These are phyloP conservation scores for Aphidius gifuensis DNA, from an alignment of 1,140 invertebrate species.

Conservation along the genomic window DNA sequence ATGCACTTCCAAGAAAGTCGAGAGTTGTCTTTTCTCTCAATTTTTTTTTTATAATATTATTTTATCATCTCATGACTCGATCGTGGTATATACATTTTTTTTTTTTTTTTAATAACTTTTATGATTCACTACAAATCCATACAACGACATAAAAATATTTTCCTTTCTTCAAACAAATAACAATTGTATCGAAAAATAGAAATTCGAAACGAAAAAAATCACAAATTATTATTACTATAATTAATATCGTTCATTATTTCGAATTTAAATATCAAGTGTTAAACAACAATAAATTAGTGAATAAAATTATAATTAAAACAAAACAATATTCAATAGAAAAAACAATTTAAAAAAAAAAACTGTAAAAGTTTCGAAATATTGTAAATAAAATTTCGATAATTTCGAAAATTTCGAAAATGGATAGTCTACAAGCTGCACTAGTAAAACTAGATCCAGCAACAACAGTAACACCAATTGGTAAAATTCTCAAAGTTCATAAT, in stretches of 20 bases:
- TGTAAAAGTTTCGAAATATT: too few relatives aligned
- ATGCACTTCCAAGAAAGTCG: constrained; percentile 22
- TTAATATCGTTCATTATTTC: too few relatives aligned
- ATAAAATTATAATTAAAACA: too few relatives aligned
- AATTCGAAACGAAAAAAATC: too few relatives aligned
- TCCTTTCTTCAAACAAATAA: neutral
- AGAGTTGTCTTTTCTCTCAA: constrained; percentile 2
- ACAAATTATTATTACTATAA: too few relatives aligned
- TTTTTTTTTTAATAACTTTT: too few relatives aligned
- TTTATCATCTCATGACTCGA: neutral
- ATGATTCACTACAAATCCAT: neutral
- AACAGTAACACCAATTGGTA: constrained; percentile 49
- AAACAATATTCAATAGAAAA: too few relatives aligned
- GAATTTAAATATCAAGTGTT: too few relatives aligned
- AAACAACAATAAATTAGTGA: neutral
- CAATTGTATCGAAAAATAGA: neutral
- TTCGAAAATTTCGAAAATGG: constrained; percentile 31
- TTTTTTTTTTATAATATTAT: constrained; percentile 3
- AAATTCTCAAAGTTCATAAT: constrained; percentile 41
- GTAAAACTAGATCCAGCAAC: constrained; percentile 52
- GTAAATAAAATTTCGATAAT: too few relatives aligned
- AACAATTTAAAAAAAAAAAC: too few relatives aligned
- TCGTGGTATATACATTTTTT: too few relatives aligned
- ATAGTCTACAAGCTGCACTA: constrained; percentile 49
- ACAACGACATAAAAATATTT: neutral